A percentile compares a stretch with the other conserved stretches of the same genome.
phyloP scores from a whole-genome alignment of 1,140 invertebrate genomes.

The Stegodyphus dumicola region DNA sequence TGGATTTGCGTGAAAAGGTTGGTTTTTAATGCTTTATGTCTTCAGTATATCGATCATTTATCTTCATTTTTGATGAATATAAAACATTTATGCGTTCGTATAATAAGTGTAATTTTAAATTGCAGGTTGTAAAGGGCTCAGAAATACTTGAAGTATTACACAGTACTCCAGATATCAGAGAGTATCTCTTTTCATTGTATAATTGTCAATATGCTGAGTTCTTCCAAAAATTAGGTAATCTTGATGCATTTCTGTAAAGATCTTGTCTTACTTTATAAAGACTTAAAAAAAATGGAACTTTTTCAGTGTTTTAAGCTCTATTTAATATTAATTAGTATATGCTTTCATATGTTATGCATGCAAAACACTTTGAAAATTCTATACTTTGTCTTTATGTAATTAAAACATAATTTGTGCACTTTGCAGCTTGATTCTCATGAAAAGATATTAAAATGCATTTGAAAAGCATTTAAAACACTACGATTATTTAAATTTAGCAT shows the following conservation, averaged over 20 bases:
- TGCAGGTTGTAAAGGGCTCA: conserved; percentile 85
- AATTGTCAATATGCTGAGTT: conserved; percentile 98
- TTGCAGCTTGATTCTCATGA: no score
- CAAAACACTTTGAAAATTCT: no score
- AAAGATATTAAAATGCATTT: no score
- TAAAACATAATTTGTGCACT: no score
- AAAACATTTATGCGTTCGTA: not conserved
- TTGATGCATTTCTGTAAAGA: not conserved
- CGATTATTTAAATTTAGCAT: no score
- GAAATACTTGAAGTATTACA: conserved; percentile 96
- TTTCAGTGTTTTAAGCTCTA: no score
- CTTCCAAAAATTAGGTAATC: conserved; percentile 85
- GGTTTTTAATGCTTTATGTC: not conserved
- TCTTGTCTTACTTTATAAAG: not conserved
- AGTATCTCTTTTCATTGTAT: conserved; percentile 95
- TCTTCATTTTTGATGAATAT: not conserved
- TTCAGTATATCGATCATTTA: not conserved
- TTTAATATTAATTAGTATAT: no score
- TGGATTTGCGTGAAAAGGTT: conserved; percentile 84
- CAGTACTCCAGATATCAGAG: conserved; percentile 84
- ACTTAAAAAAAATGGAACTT: no score
- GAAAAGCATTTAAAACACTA: no score
- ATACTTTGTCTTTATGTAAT: no score
- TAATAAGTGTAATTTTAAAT: not conserved
- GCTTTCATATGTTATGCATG: no score